Base-by-base conservation (phyloP, 2,113 vertebrate species). In the Delphinapterus leucas region DNA sequence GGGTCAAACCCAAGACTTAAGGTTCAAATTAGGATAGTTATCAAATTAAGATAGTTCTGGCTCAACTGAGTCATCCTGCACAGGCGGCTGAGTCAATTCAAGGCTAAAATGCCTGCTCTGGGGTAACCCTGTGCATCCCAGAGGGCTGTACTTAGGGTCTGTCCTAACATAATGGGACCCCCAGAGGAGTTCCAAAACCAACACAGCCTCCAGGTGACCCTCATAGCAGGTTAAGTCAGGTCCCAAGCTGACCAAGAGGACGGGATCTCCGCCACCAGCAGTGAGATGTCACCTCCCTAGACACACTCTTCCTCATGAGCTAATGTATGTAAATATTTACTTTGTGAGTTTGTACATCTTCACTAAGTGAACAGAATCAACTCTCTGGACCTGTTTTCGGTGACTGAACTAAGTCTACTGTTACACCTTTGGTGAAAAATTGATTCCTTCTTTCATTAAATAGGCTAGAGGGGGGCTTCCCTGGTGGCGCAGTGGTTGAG, bases 351-450 rank as follows among this genome's bases (percentile, higher is more conserved):
- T 91, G 60, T 74, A 67, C 86, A 65, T 36, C 79, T 96, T 96
- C 81, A 3, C 89, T 73, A 58, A n/a, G 67, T 87, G 83, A 88
- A 36, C 84, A 90, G 94, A 97, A 96, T 77, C 95, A 93, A 79
- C 58, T 58, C 70, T 85, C 85, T 94, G 95, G 89, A 96, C n/a
- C 8, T 91, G 86, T 60, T 95, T 95, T 87, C 96, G 86, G 97
- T 91, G 79, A 97, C 58, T 85, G 14, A 92, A 93, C 0, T 1
- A 87, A 97, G n/a, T 82, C 85, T 67, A 76, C 71, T 97, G 93
- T 93, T 97, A 82, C 70, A 97, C 92, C 97, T 98, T 89, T 77
- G 95, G 55, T 95, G 91, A 96, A 97, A 97, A 93, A 33, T 33
- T 15, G 44, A 90, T 95, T 97, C 82, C 87, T 97, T 96, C 94